Conservation (phyloP, 2,888 invertebrate species). For the Stictocephala bisonia region DNA sequence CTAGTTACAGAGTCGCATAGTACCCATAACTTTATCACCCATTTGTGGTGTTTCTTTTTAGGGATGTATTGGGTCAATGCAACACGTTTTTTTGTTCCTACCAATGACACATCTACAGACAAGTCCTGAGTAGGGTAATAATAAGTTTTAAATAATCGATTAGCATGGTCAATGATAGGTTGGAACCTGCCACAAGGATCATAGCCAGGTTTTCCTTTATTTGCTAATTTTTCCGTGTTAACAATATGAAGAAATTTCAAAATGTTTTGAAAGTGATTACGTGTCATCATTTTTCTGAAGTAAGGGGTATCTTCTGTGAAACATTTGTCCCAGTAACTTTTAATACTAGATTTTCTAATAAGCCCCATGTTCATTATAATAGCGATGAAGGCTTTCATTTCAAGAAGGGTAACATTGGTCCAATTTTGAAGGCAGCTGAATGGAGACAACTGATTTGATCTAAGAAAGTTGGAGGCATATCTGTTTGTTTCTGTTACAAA, state of each 20-base stretch:
- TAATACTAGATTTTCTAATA: slow-evolving; percentile 12
- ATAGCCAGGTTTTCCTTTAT: slow-evolving; percentile 16
- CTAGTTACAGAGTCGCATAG: slow-evolving; percentile 41
- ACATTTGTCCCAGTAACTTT: slow-evolving; percentile 28
- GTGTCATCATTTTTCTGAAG: slow-evolving; percentile 27
- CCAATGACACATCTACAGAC: slow-evolving; percentile 40
- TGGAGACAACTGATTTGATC: neutral
- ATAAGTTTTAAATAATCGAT: slow-evolving; percentile 34
- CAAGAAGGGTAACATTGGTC: too few species aligned
- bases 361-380: slow-evolving; percentile 42
- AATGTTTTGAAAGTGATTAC: slow-evolving; percentile 31
- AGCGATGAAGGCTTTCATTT: slow-evolving; percentile 45
- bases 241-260: slow-evolving; percentile 42
- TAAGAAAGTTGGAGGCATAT: slow-evolving; percentile 28
- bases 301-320: slow-evolving; percentile 16
- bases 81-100: slow-evolving; percentile 34
- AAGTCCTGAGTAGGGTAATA: slow-evolving; percentile 17
- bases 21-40: slow-evolving; percentile 45
- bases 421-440: too few species aligned
- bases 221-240: slow-evolving; percentile 5
- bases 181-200: slow-evolving; percentile 43
- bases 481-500: slow-evolving; percentile 38
- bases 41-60: slow-evolving; percentile 40
- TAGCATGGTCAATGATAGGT: slow-evolving; percentile 34
- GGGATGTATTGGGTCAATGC: slow-evolving; percentile 35